phyloP scores from a whole-genome alignment of 1,140 invertebrate species.

The Drosophila baimaii region DNA sequence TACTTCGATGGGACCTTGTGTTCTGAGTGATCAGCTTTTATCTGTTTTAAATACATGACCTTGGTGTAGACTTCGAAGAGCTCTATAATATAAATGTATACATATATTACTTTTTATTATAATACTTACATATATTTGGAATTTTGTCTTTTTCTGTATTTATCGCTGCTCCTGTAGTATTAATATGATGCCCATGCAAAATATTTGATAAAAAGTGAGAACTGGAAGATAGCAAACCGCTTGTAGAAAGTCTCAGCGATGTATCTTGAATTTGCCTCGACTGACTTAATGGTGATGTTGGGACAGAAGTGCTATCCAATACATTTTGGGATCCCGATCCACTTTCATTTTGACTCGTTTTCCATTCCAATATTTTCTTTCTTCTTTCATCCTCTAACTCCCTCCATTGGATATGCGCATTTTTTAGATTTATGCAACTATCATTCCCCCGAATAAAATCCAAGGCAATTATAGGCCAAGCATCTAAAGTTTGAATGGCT shows the following conservation, averaged over 20 bases:
- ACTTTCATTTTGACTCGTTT: slow-evolving; percentile 18
- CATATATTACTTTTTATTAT: neutral
- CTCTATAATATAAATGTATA: neutral
- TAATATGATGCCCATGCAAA: slow-evolving; percentile 85
- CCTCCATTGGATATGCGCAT: slow-evolving; percentile 66
- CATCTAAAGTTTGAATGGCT: slow-evolving; percentile 90
- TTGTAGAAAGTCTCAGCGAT: slow-evolving; percentile 30
- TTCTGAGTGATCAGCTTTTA: too few relatives aligned
- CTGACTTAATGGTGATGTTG: slow-evolving; percentile 64
- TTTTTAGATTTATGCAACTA: slow-evolving; percentile 34
- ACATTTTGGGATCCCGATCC: neutral
- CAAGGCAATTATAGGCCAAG: slow-evolving; percentile 87
- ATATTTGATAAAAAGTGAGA: slow-evolving; percentile 88
- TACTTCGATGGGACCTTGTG: too few relatives aligned
- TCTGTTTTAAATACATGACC: too few relatives aligned
- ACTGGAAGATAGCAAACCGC: slow-evolving; percentile 79
- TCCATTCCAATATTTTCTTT: slow-evolving; percentile 58
- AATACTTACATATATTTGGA: slow-evolving; percentile 54
- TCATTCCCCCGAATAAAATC: slow-evolving; percentile 72
- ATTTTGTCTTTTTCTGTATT: slow-evolving; percentile 23
- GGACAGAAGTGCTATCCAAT: slow-evolving; percentile 38
- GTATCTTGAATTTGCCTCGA: slow-evolving; percentile 42
- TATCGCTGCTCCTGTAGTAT: slow-evolving; percentile 6
- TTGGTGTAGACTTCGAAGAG: neutral
- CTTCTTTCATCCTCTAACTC: slow-evolving; percentile 58